Percentiles rank a stretch among this genome's conserved stretches.
Conservation (phyloP, 2,797 vertebrate genomes). For the Scleropages formosus region DNA sequence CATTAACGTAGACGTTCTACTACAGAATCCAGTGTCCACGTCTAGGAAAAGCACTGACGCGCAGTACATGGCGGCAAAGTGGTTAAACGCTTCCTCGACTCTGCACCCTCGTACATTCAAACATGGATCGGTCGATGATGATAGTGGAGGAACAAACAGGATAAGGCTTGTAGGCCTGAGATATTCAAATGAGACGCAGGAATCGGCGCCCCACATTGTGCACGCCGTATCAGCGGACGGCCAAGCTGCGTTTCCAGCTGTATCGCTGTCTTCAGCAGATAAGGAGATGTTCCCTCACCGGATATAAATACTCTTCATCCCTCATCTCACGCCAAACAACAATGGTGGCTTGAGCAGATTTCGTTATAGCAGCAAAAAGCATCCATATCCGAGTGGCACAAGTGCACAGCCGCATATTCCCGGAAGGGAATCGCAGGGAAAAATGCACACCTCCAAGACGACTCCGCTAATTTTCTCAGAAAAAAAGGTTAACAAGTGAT, state of each 20-base stretch:
- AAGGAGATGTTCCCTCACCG: constrained; percentile 52
- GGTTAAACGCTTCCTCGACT: background rate
- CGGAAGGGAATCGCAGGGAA: background rate
- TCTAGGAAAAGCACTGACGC: background rate
- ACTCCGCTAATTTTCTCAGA: background rate
- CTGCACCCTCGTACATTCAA: constrained; percentile 1
- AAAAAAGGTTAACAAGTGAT: background rate
- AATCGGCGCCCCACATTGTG: background rate
- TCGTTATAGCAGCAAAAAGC: constrained; percentile 44
- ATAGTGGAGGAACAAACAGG: background rate
- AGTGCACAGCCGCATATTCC: background rate
- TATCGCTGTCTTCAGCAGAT: constrained; percentile 55
- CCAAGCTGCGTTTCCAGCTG: constrained; percentile 36
- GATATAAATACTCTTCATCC: constrained; percentile 51
- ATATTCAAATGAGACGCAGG: constrained; percentile 2
- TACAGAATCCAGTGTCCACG: background rate
- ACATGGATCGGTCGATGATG: background rate
- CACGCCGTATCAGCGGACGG: background rate
- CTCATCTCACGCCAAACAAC: constrained; percentile 40
- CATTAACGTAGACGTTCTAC: background rate
- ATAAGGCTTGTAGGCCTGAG: constrained; percentile 21
- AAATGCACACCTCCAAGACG: background rate
- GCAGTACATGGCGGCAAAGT: background rate
- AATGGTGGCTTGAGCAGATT: constrained; percentile 40
- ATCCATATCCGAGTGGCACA: background rate